Evolutionary conservation across 2,797 vertebrate species (phyloP).

Genomic region (Acanthiza pusilla): DNA sequence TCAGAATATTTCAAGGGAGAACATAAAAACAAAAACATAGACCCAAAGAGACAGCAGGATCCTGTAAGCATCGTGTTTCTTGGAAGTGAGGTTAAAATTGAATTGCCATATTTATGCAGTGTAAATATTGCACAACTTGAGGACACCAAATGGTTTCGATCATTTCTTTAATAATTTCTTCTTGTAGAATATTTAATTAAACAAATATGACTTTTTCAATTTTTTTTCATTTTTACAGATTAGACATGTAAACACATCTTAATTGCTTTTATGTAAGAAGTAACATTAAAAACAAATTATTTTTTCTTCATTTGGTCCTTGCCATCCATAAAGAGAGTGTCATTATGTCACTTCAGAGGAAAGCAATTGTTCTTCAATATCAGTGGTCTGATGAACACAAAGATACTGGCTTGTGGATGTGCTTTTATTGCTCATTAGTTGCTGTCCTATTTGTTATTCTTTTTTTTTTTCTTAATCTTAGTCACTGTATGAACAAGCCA

Average conservation of each 20-base stretch:
- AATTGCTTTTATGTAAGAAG: neutral
- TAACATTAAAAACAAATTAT: neutral
- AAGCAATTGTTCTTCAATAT: neutral
- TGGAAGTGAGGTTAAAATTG: neutral
- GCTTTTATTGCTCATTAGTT: neutral
- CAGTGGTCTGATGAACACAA: neutral
- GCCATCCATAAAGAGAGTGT: neutral
- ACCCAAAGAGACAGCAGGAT: neutral
- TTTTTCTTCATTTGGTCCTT: neutral
- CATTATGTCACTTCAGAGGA: neutral
- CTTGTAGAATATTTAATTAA: neutral
- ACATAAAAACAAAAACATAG: conserved; percentile 5
- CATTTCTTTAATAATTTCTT: neutral
- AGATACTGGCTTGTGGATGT: neutral
- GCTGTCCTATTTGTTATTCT: neutral
- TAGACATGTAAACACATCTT: neutral
- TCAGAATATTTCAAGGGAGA: conserved; percentile 6
- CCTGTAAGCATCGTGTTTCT: neutral
- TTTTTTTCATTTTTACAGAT: neutral
- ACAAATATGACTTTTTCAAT: neutral
- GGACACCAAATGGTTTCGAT: conserved; percentile 10
- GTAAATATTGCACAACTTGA: neutral
- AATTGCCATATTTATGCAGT: neutral
- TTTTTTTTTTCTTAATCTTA: neutral
- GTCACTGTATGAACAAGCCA: neutral